Evolutionary conservation across 2,888 invertebrate genomes (phyloP).

Genomic region (Drymonia ruficornis): DNA sequence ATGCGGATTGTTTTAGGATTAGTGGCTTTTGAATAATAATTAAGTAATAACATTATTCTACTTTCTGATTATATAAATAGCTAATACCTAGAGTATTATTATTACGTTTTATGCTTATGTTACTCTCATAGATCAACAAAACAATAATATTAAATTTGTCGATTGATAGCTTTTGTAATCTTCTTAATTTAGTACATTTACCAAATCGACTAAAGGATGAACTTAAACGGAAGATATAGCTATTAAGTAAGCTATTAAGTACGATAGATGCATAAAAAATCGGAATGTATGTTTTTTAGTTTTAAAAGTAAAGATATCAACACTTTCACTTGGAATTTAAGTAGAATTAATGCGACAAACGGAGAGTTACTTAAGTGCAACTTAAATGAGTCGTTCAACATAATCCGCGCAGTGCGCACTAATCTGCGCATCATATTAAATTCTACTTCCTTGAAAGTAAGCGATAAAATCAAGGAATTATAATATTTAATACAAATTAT

Average conservation of each 20-base stretch:
- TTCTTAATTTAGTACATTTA: too few species aligned
- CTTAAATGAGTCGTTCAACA: neutral
- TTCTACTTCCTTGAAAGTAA: neutral
- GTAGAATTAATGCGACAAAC: neutral
- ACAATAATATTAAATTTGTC: too few species aligned
- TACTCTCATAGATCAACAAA: too few species aligned
- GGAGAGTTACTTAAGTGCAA: neutral
- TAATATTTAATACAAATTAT: neutral
- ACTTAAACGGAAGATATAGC: too few species aligned
- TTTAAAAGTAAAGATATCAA: neutral
- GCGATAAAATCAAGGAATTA: neutral
- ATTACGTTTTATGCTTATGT: neutral
- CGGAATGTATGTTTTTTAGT: too few species aligned
- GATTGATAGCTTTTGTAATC: too few species aligned
- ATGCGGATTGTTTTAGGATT: slow-evolving; percentile 23
- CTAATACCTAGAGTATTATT: neutral
- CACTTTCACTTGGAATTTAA: slow-evolving; percentile 3
- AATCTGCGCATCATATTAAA: neutral
- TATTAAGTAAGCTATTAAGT: too few species aligned
- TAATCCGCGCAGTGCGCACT: neutral
- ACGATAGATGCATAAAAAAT: too few species aligned
- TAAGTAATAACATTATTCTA: neutral
- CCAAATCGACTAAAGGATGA: too few species aligned
- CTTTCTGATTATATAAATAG: neutral
- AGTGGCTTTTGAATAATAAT: neutral